phyloP scores from a whole-genome alignment of 2,113 vertebrate species.

The Microcebus murinus region DNA sequence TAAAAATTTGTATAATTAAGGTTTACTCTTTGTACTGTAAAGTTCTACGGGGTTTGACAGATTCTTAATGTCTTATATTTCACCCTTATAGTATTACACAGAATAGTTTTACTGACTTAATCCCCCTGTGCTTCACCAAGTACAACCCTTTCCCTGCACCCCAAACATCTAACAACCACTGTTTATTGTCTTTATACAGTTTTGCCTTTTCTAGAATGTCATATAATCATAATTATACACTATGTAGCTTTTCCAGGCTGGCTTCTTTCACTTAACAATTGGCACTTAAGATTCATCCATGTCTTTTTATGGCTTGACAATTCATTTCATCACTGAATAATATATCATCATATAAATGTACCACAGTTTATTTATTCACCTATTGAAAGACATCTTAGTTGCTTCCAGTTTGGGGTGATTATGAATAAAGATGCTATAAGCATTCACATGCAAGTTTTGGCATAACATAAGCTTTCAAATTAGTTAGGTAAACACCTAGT shows the following conservation, averaged over 20 bases:
- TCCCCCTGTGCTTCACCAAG: background rate
- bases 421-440: conserved; percentile 3
- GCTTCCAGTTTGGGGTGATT: background rate
- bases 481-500: conserved; percentile 4
- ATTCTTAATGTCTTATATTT: conserved; percentile 1
- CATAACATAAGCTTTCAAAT: conserved; percentile 18
- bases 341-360: conserved; percentile 19
- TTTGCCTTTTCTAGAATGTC: conserved; percentile 4
- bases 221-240: background rate
- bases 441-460: background rate
- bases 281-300: background rate
- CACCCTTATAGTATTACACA: background rate
- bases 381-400: conserved; percentile 19
- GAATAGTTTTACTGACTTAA: background rate
- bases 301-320: conserved; percentile 30
- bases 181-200: background rate
- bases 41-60: conserved; percentile 5
- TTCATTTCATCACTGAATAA: background rate
- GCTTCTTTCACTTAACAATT: conserved; percentile 50
- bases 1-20: background rate
- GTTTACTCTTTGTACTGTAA: background rate
- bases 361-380: background rate
- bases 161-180: background rate
- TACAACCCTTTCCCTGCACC: background rate
- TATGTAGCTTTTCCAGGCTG: background rate